phyloP scores from a whole-genome alignment of 2,888 invertebrate genomes.

The Drosophila nr. medialis region DNA sequence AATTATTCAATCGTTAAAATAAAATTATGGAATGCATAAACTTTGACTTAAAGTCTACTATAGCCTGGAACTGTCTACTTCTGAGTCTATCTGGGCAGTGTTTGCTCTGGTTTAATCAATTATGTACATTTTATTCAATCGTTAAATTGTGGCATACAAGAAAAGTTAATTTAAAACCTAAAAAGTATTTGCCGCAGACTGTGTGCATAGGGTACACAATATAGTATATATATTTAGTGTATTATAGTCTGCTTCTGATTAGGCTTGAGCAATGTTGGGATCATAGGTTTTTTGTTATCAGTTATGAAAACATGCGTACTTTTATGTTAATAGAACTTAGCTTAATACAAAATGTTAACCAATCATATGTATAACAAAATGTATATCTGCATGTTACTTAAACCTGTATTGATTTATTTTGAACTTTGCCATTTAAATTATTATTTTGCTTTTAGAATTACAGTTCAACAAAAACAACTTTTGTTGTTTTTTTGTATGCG shows the following conservation, averaged over 20 bases:
- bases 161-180: not conserved
- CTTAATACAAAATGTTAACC: not conserved
- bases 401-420: not conserved
- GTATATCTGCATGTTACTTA: not conserved
- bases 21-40: not conserved
- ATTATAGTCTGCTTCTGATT: not conserved
- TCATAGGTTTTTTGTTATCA: conserved; percentile 14
- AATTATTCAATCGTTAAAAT: not conserved
- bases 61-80: not conserved
- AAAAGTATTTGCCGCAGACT: not conserved
- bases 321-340: not conserved
- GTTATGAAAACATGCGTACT: not conserved
- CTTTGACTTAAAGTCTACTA: not conserved
- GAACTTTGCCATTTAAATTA: too few species aligned
- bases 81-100: not conserved
- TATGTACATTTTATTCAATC: not conserved
- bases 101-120: not conserved
- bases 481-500: conserved; percentile 4
- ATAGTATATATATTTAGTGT: not conserved
- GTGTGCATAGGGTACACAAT: not conserved
- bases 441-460: not conserved
- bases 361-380: not conserved
- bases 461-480: not conserved
- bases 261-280: not conserved
- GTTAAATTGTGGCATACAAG: not conserved